These are phyloP conservation scores for Cyaniris semiargus DNA, from an alignment of 2,888 invertebrate genomes.

Conservation along the genomic window DNA sequence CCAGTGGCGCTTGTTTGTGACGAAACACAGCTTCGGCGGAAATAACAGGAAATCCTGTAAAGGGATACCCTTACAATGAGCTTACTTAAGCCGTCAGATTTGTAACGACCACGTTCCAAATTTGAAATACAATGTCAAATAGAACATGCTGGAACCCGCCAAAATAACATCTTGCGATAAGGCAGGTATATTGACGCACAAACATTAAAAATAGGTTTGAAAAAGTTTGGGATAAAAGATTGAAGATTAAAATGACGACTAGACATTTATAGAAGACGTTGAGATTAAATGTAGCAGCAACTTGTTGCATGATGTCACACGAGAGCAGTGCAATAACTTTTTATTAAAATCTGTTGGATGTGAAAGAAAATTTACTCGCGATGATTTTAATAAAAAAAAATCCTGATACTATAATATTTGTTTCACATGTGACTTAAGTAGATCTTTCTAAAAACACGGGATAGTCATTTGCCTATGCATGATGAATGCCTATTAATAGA, in stretches of 20 bases:
- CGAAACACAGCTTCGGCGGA: background rate
- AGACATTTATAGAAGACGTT: background rate
- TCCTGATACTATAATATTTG: background rate
- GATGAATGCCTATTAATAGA: background rate
- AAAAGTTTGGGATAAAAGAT: background rate
- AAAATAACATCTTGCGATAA: background rate
- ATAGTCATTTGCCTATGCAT: background rate
- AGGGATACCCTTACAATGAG: background rate
- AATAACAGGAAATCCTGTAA: background rate
- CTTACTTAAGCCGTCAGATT: background rate
- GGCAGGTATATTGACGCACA: background rate
- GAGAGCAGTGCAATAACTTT: background rate
- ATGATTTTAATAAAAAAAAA: background rate
- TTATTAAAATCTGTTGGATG: background rate
- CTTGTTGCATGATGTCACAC: conserved; percentile 1
- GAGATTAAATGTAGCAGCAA: background rate
- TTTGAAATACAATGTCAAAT: no score
- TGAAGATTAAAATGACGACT: background rate
- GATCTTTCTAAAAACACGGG: background rate
- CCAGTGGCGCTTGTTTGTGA: background rate
- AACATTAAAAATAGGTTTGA: background rate
- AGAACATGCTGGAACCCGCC: background rate
- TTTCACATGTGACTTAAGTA: background rate
- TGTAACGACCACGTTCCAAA: background rate
- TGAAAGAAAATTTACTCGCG: background rate